Percentiles rank a stretch among this genome's conserved stretches.
These are phyloP conservation scores for Lemur catta DNA, from an alignment of 2,797 vertebrate species.

Conservation along the genomic window DNA sequence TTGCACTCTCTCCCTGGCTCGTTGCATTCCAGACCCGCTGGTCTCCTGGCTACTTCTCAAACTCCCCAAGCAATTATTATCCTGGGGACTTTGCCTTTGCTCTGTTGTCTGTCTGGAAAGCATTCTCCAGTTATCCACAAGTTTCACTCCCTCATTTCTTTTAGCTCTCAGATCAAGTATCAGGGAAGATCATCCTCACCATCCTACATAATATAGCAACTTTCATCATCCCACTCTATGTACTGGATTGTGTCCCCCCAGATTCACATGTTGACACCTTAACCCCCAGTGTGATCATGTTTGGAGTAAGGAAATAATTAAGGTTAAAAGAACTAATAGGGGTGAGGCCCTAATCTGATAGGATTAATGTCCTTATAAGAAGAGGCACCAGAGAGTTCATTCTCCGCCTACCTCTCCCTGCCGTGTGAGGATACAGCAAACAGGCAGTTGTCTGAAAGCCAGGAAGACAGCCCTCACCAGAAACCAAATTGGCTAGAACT, in stretches of 20 bases:
- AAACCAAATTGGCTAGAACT: not conserved
- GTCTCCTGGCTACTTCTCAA: not conserved
- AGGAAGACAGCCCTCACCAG: not conserved
- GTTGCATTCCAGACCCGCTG: not conserved
- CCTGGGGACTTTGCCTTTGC: not conserved
- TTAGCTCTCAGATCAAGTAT: not conserved
- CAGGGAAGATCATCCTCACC: not conserved
- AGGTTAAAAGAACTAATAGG: not conserved
- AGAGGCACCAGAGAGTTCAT: not conserved
- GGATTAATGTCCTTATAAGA: not conserved
- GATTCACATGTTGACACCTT: not conserved
- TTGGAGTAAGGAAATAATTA: not conserved
- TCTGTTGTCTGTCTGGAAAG: not conserved
- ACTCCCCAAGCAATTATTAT: not conserved
- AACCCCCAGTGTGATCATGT: not conserved
- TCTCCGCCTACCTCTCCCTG: not conserved
- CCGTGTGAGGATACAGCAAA: not conserved
- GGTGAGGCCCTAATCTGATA: not conserved
- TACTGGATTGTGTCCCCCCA: not conserved
- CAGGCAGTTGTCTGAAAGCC: not conserved
- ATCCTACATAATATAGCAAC: not conserved
- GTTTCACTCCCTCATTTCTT: not conserved
- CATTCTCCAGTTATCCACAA: not conserved
- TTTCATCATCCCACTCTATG: not conserved
- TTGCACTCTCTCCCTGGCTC: not conserved